A percentile compares a stretch with the other conserved stretches of the same genome.
Conservation (phyloP, 2,113 vertebrate genomes). For the Salvelinus namaycush region DNA sequence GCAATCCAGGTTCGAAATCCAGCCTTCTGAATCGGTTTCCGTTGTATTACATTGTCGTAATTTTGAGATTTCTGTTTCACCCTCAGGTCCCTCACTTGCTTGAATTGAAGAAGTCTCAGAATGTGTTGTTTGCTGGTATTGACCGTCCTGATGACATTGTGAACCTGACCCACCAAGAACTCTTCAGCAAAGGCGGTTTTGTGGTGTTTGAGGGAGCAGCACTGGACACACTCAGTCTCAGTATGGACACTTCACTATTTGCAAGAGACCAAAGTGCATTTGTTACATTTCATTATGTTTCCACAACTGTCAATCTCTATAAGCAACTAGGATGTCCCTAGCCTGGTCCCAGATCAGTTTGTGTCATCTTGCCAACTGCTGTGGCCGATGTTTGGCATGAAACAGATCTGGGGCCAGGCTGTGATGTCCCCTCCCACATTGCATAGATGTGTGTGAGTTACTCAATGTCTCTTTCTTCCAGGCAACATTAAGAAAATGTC, state of each 20-base stretch:
- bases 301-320: too few species aligned
- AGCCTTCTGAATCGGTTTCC: too few species aligned
- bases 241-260: slow-evolving; percentile 65
- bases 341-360: neutral
- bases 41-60: neutral
- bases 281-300: too few species aligned
- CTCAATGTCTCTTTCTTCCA: slow-evolving; percentile 39
- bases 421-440: too few species aligned
- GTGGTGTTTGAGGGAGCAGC: slow-evolving; percentile 79
- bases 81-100: slow-evolving; percentile 85
- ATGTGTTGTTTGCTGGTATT: slow-evolving; percentile 84
- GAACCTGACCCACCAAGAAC: slow-evolving; percentile 80
- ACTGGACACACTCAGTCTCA: slow-evolving; percentile 74
- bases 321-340: too few species aligned
- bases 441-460: too few species aligned
- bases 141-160: slow-evolving; percentile 84
- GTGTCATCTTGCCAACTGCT: neutral
- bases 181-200: slow-evolving; percentile 85
- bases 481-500: slow-evolving; percentile 79
- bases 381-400: too few species aligned
- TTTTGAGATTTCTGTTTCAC: neutral
- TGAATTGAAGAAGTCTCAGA: slow-evolving; percentile 77
- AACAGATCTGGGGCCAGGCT: too few species aligned
- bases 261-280: neutral
- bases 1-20: neutral